These are phyloP conservation scores for Triplophysa dalaica DNA, from an alignment of 2,113 vertebrate genomes.

Conservation along the genomic window DNA sequence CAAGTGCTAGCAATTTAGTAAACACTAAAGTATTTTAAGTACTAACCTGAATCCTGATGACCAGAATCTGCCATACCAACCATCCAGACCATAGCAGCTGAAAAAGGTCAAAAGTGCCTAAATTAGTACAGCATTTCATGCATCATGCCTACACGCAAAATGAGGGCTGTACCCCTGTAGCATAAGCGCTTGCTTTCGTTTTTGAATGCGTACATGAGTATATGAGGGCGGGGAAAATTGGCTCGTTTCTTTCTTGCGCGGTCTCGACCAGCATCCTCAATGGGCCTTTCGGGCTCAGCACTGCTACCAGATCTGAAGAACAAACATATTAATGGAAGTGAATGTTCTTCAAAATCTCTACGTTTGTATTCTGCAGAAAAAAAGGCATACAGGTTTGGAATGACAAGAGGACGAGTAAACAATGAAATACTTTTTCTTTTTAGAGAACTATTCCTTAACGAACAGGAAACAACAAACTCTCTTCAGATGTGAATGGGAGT, in stretches of 20 bases:
- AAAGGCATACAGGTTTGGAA: too few relatives aligned
- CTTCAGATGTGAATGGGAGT: not conserved
- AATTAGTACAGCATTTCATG: not conserved
- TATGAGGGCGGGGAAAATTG: conserved; percentile 96
- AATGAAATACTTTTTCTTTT: too few relatives aligned
- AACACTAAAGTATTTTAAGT: too few relatives aligned
- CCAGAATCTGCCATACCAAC: conserved; percentile 83
- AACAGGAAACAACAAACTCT: too few relatives aligned
- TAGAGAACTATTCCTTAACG: too few relatives aligned
- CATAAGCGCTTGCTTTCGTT: too few relatives aligned
- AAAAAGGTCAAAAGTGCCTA: conserved; percentile 29
- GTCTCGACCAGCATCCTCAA: conserved; percentile 95
- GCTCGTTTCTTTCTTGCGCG: conserved; percentile 95
- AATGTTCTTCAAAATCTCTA: too few relatives aligned
- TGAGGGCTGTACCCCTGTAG: too few relatives aligned
- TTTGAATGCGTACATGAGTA: conserved; percentile 88
- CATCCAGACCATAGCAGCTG: conserved; percentile 96
- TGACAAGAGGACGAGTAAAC: too few relatives aligned
- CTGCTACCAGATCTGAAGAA: conserved; percentile 88
- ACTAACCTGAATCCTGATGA: conserved; percentile 63
- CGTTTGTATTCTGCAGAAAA: too few relatives aligned
- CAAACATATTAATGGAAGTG: conserved; percentile 40
- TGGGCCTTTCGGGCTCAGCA: conserved; percentile 91
- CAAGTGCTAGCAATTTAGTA: not conserved
- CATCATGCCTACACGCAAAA: not conserved